Conservation (phyloP, 2,888 invertebrate species). For the Leucoma salicis region DNA sequence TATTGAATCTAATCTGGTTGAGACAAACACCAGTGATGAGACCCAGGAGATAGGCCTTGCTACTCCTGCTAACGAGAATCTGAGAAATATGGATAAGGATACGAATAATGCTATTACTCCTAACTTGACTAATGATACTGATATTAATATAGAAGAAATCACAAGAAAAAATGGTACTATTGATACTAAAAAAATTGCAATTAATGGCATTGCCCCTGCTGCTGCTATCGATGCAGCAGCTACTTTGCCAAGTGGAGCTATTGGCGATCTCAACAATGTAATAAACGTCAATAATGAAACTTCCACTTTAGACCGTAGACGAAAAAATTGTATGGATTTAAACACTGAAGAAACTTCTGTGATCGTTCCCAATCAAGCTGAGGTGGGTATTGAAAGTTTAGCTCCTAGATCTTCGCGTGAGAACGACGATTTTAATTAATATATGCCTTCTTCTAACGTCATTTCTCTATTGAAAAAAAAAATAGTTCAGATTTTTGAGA, state of each 20-base stretch:
- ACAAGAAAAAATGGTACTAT: constrained; percentile 47
- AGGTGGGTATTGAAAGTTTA: constrained; percentile 28
- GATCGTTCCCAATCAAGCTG: constrained; percentile 18
- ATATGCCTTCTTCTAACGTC: constrained; percentile 40
- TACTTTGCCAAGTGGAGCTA: constrained; percentile 37
- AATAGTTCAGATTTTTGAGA: constrained; percentile 41
- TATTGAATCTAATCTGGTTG: constrained; percentile 50
- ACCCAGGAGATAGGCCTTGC: constrained; percentile 39
- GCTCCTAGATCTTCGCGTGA: constrained; percentile 61
- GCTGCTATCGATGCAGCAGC: constrained; percentile 27
- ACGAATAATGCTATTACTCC: constrained; percentile 28
- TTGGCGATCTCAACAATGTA: constrained; percentile 27
- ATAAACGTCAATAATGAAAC: constrained; percentile 40
- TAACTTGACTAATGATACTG: constrained; percentile 34
- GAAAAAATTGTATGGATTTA: constrained; percentile 38
- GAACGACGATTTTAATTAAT: constrained; percentile 66
- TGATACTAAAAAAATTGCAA: constrained; percentile 36
- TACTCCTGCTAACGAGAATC: constrained; percentile 26
- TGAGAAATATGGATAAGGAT: constrained; percentile 42
- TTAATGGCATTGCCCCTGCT: constrained; percentile 38
- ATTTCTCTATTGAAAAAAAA: constrained; percentile 43
- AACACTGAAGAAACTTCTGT: constrained; percentile 46
- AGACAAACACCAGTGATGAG: constrained; percentile 47
- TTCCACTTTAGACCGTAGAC: constrained; percentile 67
- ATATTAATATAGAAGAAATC: constrained; percentile 66